Conservation (phyloP, 2,888 invertebrate genomes). For the Arrhopalites spinosus region DNA sequence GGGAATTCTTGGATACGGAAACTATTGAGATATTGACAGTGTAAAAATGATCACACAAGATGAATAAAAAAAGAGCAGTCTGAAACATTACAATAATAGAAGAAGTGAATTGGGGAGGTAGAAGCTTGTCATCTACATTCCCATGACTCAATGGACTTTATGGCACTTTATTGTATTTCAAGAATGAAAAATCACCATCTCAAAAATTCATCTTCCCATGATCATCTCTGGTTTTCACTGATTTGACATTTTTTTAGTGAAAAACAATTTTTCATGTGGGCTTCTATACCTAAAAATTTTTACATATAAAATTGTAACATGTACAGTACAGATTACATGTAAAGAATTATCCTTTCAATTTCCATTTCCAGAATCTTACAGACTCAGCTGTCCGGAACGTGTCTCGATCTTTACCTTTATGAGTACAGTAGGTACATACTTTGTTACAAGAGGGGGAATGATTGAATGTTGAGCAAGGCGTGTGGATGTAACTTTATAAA, state of each 20-base stretch:
- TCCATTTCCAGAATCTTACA: not conserved
- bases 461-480: not conserved
- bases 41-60: not conserved
- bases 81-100: not conserved
- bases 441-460: not conserved
- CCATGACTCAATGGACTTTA: slow-evolving; percentile 35
- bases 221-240: slow-evolving; percentile 29
- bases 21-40: not conserved
- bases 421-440: not conserved
- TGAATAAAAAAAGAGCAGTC: not conserved
- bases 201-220: slow-evolving; percentile 31
- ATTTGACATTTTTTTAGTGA: not conserved
- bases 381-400: slow-evolving; percentile 24
- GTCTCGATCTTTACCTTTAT: not conserved
- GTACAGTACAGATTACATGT: not conserved
- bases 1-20: not conserved
- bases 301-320: no score
- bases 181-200: slow-evolving; percentile 4
- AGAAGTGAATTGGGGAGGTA: not conserved
- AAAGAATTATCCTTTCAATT: not conserved
- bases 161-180: slow-evolving; percentile 6
- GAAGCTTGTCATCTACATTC: slow-evolving; percentile 24
- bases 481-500: not conserved
- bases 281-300: no score
- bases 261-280: no score